Evolutionary conservation across 1,140 invertebrate genomes (phyloP), one percentile per base, ranked within the genome.

Genomic region (Zaprionus ghesquierei): DNA sequence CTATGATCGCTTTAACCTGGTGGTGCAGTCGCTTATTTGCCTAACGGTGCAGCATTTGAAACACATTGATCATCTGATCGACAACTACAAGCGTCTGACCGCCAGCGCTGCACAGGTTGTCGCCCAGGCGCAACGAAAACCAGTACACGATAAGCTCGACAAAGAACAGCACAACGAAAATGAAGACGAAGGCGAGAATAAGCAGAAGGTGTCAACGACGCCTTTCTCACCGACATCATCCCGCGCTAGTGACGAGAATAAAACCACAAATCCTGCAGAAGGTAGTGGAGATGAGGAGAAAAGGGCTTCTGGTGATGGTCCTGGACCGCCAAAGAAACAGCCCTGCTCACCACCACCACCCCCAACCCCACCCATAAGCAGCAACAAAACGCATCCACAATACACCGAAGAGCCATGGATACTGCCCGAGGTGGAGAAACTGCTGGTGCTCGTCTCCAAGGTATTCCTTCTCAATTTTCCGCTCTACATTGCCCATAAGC

Each of bases 401-500:
- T 89, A 91, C 51, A 91, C 81, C n/a, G 89, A 91, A 15, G 92
- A 92, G 53, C 92, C 92, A 35, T 97, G 95, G 95, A 94, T 93
- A 33, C 93, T 96, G 53, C 94, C 95, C 50, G 96, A 97, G 80
- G 94, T 95, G 63, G 96, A 97, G 80, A 95, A 95, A 91, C 92
- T 97, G 9, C 93, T 97, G 75, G 94, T 96, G 79, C 94, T 97
- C 58, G 93, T 96, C 33, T 95, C 96, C 2, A 97, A 97, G 92
- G 94, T 97, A 62, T 97, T 97, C 92, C 92, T 97, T 65, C 93
- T 97, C 61, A 98, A 98, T 92, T 98, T 98, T 93, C 97, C 97
- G 20, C 93, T 98, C 10, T 99, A 99, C 92, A 94, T 98, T 90
- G 97, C 97, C 46, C 97, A 97, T 92, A 98, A 98, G 92, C 97